Conservation (phyloP, 2,113 vertebrate genomes). For the Anhinga anhinga region DNA sequence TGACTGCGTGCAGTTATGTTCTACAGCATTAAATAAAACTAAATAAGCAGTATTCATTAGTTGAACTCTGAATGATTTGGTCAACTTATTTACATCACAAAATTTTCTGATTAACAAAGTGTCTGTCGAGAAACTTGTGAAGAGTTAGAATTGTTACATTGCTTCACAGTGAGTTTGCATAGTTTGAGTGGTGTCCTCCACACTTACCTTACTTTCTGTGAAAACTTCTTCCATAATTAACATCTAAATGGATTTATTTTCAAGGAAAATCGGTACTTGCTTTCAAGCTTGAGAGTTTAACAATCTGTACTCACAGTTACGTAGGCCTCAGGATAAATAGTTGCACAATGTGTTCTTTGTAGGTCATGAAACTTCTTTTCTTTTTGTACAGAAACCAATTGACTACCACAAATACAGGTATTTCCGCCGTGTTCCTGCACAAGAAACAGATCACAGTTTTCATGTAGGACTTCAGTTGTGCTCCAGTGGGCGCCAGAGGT, state of each 20-base stretch:
- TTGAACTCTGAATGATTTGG: background rate
- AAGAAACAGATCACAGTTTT: slow-evolving; percentile 92
- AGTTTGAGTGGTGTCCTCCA: background rate
- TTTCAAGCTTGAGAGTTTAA: background rate
- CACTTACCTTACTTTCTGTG: background rate
- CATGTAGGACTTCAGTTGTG: slow-evolving; percentile 91
- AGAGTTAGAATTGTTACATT: background rate
- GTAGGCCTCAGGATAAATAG: background rate
- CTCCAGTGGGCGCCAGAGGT: slow-evolving; percentile 90
- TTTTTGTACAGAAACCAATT: slow-evolving; percentile 80
- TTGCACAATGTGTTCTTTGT: background rate
- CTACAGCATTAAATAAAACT: background rate
- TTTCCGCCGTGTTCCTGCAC: slow-evolving; percentile 85
- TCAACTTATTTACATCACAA: background rate
- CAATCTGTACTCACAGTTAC: background rate
- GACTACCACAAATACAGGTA: slow-evolving; percentile 92
- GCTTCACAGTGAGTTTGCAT: background rate
- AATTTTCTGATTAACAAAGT: background rate
- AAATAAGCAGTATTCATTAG: background rate
- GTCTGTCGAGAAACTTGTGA: background rate
- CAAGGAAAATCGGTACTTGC: background rate
- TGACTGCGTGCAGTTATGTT: background rate
- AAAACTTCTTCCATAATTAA: background rate
- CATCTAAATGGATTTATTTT: background rate
- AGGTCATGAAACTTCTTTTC: background rate